Base-by-base conservation (phyloP, 2,888 invertebrate genomes). In the Pandemis cinnamomeana region DNA sequence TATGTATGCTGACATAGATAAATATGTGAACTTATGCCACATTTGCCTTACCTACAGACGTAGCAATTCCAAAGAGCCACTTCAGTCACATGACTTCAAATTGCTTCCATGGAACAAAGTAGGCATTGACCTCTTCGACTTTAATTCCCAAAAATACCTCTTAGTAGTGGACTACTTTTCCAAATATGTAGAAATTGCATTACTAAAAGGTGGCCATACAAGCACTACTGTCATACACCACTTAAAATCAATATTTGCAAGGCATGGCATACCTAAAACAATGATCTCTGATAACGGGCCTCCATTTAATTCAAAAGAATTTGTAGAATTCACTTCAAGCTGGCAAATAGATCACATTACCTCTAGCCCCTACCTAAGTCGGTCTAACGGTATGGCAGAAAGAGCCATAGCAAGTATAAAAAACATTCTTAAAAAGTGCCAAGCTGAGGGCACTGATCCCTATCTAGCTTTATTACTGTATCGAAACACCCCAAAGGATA, bases 71-170 rank as follows among this genome's bases (percentile, higher is more conserved):
- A 72, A 72, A 61, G 70, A 72, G 44, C 62, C 70, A 55, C 10
- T 51, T 0, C 42, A 68, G 27, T 2, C 3, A 53, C 71, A 71
- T 42, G 75, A 77, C 1, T 72, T 71, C 41, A 67, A 76, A 41
- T 10, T 68, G 6, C n/a, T 76, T 36, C 76, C 78, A 10, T 77
- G 75, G 41, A n/a, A 61, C n/a, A 61, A 61, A 42, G 41, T 61
- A 5, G 74, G 70, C n/a, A 71, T 75, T 6, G 76, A 78, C 61
- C 62, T 77, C 10, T 77, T 77, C 71, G 77, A 77, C 46, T 76
- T 75, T 42, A 72, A 76, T 15, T 53, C 44, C 11, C 3, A 72
- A 20, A 75, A 75, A 66, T 74, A 77, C 53, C 53, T 75, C 46
- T n/a, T 75, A 6, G 72, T 74, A n/a, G 75, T 72, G 5, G 76